These are phyloP conservation scores for Drosophila eohydei DNA, from an alignment of 2,888 invertebrate species.

Conservation along the genomic window DNA sequence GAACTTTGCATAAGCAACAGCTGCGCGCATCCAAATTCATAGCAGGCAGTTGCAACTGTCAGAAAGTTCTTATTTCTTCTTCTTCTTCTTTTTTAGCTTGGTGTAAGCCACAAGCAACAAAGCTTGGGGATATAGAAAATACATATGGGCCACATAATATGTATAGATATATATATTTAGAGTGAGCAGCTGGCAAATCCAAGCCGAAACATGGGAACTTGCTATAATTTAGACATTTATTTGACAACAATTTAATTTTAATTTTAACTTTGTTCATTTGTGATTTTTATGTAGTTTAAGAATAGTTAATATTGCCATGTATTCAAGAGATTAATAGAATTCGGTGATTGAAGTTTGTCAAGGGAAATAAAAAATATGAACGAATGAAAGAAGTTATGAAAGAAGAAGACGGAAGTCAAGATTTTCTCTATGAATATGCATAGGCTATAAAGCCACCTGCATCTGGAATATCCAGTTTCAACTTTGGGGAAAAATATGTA, in stretches of 20 bases:
- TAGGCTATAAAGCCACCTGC: too few relatives aligned
- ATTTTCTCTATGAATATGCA: too few relatives aligned
- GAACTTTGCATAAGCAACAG: constrained; percentile 70
- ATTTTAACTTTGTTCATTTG: background rate
- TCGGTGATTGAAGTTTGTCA: too few relatives aligned
- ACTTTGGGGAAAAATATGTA: too few relatives aligned
- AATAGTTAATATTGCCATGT: too few relatives aligned
- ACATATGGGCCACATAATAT: background rate
- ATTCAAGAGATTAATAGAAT: too few relatives aligned
- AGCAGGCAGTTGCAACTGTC: constrained; percentile 63
- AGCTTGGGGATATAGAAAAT: background rate
- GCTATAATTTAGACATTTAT: background rate
- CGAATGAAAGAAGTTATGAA: too few relatives aligned
- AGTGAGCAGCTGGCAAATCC: constrained; percentile 11
- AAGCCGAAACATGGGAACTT: background rate
- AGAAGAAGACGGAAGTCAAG: too few relatives aligned
- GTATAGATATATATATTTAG: background rate
- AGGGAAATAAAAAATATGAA: too few relatives aligned
- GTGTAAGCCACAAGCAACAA: constrained; percentile 13
- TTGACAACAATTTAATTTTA: background rate
- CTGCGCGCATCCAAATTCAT: constrained; percentile 63
- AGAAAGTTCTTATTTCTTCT: constrained; percentile 52
- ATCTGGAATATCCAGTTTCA: too few relatives aligned
- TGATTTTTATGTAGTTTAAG: too few relatives aligned
- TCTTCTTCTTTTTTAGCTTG: background rate